Evolutionary conservation across 2,797 vertebrate species (phyloP).

Genomic region (Poliocrania exsul): DNA sequence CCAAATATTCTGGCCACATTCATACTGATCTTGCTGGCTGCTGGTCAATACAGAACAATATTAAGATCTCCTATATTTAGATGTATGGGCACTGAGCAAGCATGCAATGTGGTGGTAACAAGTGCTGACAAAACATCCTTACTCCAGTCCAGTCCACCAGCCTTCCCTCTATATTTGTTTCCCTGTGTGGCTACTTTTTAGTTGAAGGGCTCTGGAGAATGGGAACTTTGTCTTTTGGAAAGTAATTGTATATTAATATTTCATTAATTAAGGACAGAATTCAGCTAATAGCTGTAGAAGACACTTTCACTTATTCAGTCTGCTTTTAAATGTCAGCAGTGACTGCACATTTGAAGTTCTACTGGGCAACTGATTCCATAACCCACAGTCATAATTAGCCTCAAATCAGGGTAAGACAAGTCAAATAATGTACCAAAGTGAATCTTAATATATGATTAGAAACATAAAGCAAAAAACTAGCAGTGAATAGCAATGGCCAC

Average conservation of each 20-base stretch:
- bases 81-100: background rate
- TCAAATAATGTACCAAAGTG: background rate
- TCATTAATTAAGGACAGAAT: background rate
- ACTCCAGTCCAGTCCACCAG: background rate
- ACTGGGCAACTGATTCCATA: background rate
- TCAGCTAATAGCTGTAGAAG: background rate
- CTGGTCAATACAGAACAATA: background rate
- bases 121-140: background rate
- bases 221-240: background rate
- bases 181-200: background rate
- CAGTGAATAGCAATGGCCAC: accelerated
- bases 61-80: background rate
- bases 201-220: background rate
- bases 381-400: background rate
- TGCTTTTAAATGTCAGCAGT: background rate
- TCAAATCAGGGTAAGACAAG: background rate
- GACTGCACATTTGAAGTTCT: background rate
- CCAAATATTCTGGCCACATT: background rate
- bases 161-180: background rate
- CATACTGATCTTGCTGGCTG: background rate
- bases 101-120: background rate
- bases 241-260: background rate
- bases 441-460: background rate
- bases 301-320: conserved; percentile 10
- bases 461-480: background rate